These are phyloP conservation scores for Vultur gryphus DNA, from an alignment of 2,797 vertebrate species.

Conservation along the genomic window DNA sequence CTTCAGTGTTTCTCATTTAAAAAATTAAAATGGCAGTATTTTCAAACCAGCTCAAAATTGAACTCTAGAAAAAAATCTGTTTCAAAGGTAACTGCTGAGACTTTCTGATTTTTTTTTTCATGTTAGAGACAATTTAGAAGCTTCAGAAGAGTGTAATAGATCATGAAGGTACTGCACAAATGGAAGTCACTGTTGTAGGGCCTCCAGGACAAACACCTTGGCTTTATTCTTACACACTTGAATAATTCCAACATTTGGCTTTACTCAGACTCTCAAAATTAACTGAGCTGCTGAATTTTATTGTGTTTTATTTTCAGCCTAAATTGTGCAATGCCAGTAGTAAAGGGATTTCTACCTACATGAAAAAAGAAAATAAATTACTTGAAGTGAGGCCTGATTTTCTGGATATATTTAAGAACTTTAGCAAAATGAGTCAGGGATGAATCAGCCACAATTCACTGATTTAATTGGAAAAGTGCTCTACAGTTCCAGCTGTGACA, in stretches of 20 bases:
- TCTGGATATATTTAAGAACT: not conserved
- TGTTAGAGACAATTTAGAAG: not conserved
- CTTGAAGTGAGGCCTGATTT: not conserved
- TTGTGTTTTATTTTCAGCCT: not conserved
- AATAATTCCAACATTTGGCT: not conserved
- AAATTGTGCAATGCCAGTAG: not conserved
- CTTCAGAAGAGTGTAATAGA: not conserved
- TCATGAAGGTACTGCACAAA: not conserved
- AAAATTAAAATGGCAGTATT: not conserved
- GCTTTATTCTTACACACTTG: not conserved
- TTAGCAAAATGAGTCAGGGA: slow-evolving; percentile 16
- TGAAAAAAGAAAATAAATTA: not conserved
- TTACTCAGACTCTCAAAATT: not conserved
- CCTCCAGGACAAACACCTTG: not conserved
- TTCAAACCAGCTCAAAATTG: not conserved
- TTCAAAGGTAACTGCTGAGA: not conserved
- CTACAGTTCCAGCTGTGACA: not conserved
- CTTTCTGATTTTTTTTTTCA: not conserved
- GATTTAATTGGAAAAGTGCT: not conserved
- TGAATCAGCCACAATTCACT: slow-evolving; percentile 18
- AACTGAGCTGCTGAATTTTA: not conserved
- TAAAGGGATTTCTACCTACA: not conserved
- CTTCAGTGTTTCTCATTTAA: not conserved
- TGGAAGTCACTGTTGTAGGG: not conserved
- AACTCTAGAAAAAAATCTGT: not conserved